A percentile compares a stretch with the other conserved stretches of the same genome.
phyloP scores from a whole-genome alignment of 2,888 invertebrate species.

The Schrankia costaestrigalis region DNA sequence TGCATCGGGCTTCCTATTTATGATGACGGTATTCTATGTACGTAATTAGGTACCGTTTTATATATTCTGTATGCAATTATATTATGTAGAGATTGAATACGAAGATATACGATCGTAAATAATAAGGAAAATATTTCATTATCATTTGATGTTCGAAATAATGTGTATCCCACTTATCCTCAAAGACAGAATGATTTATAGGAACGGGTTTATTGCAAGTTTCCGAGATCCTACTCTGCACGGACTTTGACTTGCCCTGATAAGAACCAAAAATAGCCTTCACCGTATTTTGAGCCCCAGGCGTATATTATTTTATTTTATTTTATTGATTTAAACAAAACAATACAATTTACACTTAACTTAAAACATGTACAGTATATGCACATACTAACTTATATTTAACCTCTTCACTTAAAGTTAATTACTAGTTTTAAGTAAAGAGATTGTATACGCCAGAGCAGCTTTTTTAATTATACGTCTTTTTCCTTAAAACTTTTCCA shows the following conservation, averaged over 20 bases:
- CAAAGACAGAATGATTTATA: constrained; percentile 9
- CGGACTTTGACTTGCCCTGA: constrained; percentile 14
- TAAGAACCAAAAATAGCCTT: constrained; percentile 23
- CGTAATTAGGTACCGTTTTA: constrained; percentile 1
- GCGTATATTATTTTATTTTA: too few relatives aligned
- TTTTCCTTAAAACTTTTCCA: too few relatives aligned
- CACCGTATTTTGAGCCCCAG: constrained; percentile 10
- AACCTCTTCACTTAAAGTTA: too few relatives aligned
- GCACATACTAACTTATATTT: too few relatives aligned
- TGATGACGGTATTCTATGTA: background rate
- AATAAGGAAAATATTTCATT: too few relatives aligned
- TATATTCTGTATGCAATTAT: constrained; percentile 4
- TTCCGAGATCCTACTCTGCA: constrained; percentile 16
- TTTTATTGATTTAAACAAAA: too few relatives aligned
- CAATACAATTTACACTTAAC: too few relatives aligned
- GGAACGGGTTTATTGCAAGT: constrained; percentile 15
- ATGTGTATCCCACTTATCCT: constrained; percentile 6
- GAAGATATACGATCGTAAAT: too few relatives aligned
- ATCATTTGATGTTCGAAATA: constrained; percentile 3
- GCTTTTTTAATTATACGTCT: too few relatives aligned
- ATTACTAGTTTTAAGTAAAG: too few relatives aligned
- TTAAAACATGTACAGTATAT: too few relatives aligned
- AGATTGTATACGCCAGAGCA: too few relatives aligned
- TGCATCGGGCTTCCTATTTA: background rate
- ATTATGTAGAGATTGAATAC: background rate